A percentile compares a stretch with the other conserved stretches of the same genome.
Evolutionary conservation across 2,113 vertebrate genomes (phyloP).

Genomic region (Tetraodon nigroviridis): DNA sequence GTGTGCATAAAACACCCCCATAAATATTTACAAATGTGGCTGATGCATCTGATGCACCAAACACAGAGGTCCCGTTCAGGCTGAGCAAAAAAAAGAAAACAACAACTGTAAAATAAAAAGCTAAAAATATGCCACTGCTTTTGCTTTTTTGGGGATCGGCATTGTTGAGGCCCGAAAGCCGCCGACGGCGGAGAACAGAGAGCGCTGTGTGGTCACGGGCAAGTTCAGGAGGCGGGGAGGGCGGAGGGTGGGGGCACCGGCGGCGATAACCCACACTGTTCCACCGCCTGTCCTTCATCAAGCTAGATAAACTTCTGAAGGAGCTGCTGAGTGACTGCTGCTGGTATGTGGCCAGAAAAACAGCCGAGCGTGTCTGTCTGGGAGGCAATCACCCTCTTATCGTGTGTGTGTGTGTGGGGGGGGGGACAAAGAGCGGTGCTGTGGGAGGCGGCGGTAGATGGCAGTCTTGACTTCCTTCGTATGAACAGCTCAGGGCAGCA

Average conservation of each 20-base stretch:
- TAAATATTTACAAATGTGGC: constrained; percentile 68
- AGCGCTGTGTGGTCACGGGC: constrained; percentile 65
- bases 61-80: constrained; percentile 57
- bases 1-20: constrained; percentile 61
- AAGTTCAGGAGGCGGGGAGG: constrained; percentile 21
- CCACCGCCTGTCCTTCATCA: constrained; percentile 68
- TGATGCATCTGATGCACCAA: constrained; percentile 56
- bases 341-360: constrained; percentile 69
- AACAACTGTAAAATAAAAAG: constrained; percentile 52
- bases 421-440: constrained; percentile 55
- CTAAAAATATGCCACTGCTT: constrained; percentile 59
- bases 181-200: constrained; percentile 59
- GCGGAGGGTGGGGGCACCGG: background rate
- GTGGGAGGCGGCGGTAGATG: constrained; percentile 85
- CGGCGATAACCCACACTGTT: constrained; percentile 56
- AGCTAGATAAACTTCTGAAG: constrained; percentile 76
- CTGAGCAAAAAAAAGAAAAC: constrained; percentile 11
- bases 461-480: constrained; percentile 87
- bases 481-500: constrained; percentile 40
- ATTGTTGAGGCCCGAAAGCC: constrained; percentile 46
- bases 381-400: constrained; percentile 73
- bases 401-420: constrained; percentile 62
- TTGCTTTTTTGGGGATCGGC: constrained; percentile 48
- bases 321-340: constrained; percentile 76
- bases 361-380: constrained; percentile 71